Evolutionary conservation across 1,140 invertebrate genomes (phyloP), one percentile per base, ranked within the genome.

Genomic region (Planococcus citri): DNA sequence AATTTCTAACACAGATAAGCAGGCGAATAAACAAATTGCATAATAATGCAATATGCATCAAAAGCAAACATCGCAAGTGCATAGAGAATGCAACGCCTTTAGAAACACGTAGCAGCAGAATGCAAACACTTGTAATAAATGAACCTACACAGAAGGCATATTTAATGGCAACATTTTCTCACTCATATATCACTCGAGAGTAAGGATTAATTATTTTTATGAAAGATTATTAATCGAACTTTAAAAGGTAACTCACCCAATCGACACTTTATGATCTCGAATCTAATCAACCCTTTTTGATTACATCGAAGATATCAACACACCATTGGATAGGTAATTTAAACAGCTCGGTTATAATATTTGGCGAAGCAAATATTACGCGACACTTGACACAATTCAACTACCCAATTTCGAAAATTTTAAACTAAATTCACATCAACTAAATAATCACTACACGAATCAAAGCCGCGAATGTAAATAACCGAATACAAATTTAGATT

Each of bases 401-500:
- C 17, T 17, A n/a, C n/a, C n/a, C n/a, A 51, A 51, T 51, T 51
- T 51, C 41, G 41, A n/a, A 14, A 51, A 51, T 51, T 51, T 51
- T 51, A 20, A 17, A 51, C 17, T 9, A 51, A 51, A 17, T 51
- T 51, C 41, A 51, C 6, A 4, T 3, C 10, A 51, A 51, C 17
- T 33, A 12, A 12, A 33, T 51, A 51, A 51, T 51, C 41, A 51
- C 41, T 51, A 51, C 6, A 51, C 41, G 41, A 51, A 51, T 51
- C 41, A 51, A 51, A 51, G 41, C 41, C 41, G 41, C 41, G 41
- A 51, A 51, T 17, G 41, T 51, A 51, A 51, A 51, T 51, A 51
- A 51, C 12, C 41, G 41, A 51, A 51, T 51, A 51, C 41, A 51
- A 51, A 51, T 51, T 51, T 51, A 51, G 41, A 51, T 51, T 51